Evolutionary conservation across 1,140 invertebrate genomes (phyloP).

Genomic region (Oreohelix idahoensis): DNA sequence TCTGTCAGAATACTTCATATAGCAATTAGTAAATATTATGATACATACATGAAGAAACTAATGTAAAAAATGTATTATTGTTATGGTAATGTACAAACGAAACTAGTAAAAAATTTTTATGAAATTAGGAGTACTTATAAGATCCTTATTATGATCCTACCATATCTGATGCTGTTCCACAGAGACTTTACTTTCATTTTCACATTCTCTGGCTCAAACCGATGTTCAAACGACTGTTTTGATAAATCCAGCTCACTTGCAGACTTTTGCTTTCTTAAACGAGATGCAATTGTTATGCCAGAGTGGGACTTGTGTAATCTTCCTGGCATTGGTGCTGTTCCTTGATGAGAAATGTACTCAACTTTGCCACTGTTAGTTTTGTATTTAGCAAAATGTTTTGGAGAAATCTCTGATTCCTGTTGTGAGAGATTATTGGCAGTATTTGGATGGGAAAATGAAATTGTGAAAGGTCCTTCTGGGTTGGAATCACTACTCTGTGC

Average conservation of each 20-base stretch:
- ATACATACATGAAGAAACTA: no score
- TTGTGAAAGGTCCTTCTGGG: background rate
- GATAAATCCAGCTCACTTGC: conserved; percentile 25
- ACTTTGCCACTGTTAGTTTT: background rate
- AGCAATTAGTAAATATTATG: no score
- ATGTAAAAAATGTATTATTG: no score
- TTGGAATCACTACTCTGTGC: background rate
- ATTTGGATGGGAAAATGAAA: background rate
- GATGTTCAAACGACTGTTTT: conserved; percentile 40
- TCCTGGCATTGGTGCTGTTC: background rate
- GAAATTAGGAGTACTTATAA: no score
- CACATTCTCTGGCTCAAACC: conserved; percentile 79
- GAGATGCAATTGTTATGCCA: conserved; percentile 16
- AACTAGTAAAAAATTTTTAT: no score
- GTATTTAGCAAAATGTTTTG: background rate
- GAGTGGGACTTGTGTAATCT: conserved; percentile 20
- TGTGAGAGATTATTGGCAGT: background rate
- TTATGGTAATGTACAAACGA: no score
- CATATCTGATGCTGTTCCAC: conserved; percentile 94
- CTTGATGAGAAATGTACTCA: background rate
- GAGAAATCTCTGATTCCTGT: background rate
- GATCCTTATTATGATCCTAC: no score
- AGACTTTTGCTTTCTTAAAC: conserved; percentile 31
- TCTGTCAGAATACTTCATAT: no score
- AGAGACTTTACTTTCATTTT: conserved; percentile 86